phyloP scores from a whole-genome alignment of 1,140 invertebrate genomes.

The Drosophila burlai region DNA sequence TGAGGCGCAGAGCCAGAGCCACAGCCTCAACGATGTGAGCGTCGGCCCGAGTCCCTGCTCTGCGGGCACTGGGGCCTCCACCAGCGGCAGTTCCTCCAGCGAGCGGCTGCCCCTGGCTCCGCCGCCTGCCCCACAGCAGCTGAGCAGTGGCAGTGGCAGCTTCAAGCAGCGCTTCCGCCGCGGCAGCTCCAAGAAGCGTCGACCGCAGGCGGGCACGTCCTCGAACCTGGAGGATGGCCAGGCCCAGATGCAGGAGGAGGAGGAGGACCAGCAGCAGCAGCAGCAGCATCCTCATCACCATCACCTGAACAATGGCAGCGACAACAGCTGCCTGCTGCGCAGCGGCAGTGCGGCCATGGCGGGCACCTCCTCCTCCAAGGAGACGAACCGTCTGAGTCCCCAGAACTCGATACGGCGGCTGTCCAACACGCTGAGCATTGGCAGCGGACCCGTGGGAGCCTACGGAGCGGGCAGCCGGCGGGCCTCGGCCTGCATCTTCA shows the following conservation, averaged over 20 bases:
- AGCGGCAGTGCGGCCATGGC: background rate
- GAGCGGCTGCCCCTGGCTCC: conserved; percentile 58
- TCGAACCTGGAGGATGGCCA: conserved; percentile 30
- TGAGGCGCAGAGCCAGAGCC: conserved; percentile 46
- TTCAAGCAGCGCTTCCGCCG: conserved; percentile 81
- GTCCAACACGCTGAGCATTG: conserved; percentile 73
- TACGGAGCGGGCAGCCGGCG: conserved; percentile 57
- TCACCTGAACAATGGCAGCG: conserved; percentile 75
- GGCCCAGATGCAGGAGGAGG: conserved; percentile 58
- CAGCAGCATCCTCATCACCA: conserved; percentile 46
- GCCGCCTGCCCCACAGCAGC: background rate
- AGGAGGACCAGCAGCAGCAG: conserved; percentile 45
- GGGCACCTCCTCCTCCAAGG: conserved; percentile 84
- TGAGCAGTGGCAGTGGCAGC: conserved; percentile 46
- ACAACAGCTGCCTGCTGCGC: conserved; percentile 61
- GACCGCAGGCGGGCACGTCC: conserved; percentile 10
- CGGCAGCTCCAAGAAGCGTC: conserved; percentile 76
- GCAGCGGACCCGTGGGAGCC: conserved; percentile 47
- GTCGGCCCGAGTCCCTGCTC: conserved; percentile 9
- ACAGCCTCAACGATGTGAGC: conserved; percentile 61
- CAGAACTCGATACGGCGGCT: conserved; percentile 89
- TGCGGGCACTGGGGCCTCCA: conserved; percentile 39
- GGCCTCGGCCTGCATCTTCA: conserved; percentile 81
- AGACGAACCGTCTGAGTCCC: conserved; percentile 89
- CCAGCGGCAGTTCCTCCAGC: conserved; percentile 67